Conservation (phyloP, 2,113 vertebrate species). For the Petroica traversi region DNA sequence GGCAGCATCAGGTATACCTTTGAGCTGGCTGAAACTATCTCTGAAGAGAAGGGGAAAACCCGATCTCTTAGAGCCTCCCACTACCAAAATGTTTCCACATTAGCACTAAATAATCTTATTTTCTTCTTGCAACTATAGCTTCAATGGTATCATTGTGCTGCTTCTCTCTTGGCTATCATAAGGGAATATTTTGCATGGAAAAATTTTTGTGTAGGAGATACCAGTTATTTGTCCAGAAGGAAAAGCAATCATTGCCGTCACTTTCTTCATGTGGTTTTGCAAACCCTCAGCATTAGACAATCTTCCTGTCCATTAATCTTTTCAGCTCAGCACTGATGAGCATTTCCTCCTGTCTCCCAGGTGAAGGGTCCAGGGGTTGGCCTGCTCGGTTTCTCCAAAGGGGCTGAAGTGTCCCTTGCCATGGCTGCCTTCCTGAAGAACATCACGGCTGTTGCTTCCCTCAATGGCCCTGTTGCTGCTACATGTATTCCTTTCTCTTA, state of each 20-base stretch:
- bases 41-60: not conserved
- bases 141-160: not conserved
- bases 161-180: not conserved
- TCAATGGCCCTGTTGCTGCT: conserved; percentile 70
- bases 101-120: not conserved
- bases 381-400: conserved; percentile 80
- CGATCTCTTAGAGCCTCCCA: not conserved
- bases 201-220: not conserved
- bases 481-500: conserved; percentile 47
- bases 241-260: not conserved
- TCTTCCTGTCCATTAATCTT: not conserved
- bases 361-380: conserved; percentile 70
- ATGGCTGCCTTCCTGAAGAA: conserved; percentile 80
- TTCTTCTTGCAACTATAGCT: not conserved
- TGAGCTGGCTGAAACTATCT: not conserved
- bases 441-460: conserved; percentile 73
- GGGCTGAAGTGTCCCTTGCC: conserved; percentile 75
- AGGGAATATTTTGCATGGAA: not conserved
- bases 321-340: not conserved
- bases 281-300: not conserved
- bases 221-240: not conserved
- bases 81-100: not conserved
- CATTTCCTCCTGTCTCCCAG: conserved; percentile 4
- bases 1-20: not conserved
- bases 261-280: not conserved